Base-by-base conservation (phyloP, 2,113 vertebrate genomes). In the Rostratula benghalensis region DNA sequence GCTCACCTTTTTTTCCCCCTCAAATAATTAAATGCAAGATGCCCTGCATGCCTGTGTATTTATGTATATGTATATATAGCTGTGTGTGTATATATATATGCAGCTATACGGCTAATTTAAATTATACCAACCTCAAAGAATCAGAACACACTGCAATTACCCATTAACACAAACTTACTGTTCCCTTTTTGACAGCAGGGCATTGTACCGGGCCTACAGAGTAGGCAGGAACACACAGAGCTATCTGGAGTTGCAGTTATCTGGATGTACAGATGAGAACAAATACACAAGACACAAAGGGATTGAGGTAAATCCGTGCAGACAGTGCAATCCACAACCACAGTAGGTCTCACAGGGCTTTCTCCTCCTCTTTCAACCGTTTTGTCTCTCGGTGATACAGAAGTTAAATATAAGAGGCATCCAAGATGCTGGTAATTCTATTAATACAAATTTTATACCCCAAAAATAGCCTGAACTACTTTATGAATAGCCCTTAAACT, bases 1-100 rank as follows among this genome's bases (percentile, higher is more conserved):
- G 88, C 93, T 89, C 95, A 95, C 83, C 90, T 96, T 92, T 64
- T 11, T 90, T 46, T 82, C 51, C 28, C 28, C 27, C 86, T 77
- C 64, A 84, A 94, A 94, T 96, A 96, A 93, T 94, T 83, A 97
- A 93, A 96, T 94, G 67, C 80, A 95, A 86, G 83, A 97, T 19
- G 78, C 57, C 89, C 73, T 92, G 83, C 56, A 68, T 45, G 80
- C 64, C 63, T 56, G 67, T 89, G 83, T 69, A 63, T 25, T 16
- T 30, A 11, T 31, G 20, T 35, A 25, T 21, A 7, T 31, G 17
- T 57, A 20, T 16, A 39, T 31, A 48, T 27, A 35, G 20, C 24
- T 59, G 3, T n/a, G 9, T 35, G 2, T 45, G 8, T 31, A 59
- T 5, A 14, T 25, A 51, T 51, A 25, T 7, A 63, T 2, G 73